A percentile compares a stretch with the other conserved stretches of the same genome.
Evolutionary conservation across 2,888 invertebrate species (phyloP).

Genomic region (Shargacucullia verbasci): DNA sequence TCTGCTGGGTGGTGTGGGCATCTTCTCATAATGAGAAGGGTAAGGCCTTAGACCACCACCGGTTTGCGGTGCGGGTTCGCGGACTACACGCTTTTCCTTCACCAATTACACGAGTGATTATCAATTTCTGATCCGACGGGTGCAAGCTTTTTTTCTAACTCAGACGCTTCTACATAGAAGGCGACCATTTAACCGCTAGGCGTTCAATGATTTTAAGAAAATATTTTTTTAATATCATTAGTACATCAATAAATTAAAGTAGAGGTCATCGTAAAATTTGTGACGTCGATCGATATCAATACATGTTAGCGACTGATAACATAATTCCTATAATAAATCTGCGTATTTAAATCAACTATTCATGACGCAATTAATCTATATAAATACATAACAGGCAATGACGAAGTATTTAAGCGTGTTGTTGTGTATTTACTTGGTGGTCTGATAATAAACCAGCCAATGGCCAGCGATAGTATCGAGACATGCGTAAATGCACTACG

Average conservation of each 20-base stretch:
- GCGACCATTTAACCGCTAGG: no score
- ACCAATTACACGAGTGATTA: no score
- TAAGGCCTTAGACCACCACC: no score
- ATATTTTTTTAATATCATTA: conserved; percentile 16
- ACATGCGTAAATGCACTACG: conserved; percentile 15
- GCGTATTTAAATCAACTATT: conserved; percentile 57
- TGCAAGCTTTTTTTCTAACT: no score
- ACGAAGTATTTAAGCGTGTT: conserved; percentile 41
- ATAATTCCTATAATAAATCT: conserved; percentile 56
- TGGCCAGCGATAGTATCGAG: conserved; percentile 16
- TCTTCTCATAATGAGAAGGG: no score
- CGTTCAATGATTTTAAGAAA: no score
- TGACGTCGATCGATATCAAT: conserved; percentile 22
- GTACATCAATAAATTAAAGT: conserved; percentile 5
- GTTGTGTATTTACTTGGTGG: conserved; percentile 40
- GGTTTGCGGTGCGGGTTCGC: no score
- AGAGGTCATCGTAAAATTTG: conserved; percentile 9
- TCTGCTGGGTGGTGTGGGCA: no score
- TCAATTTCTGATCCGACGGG: no score
- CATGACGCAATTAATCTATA: conserved; percentile 49
- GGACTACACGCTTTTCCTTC: no score
- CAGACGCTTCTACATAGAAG: no score
- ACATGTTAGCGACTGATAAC: conserved; percentile 38
- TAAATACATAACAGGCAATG: conserved; percentile 42
- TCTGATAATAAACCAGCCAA: conserved; percentile 37